Percentiles rank a stretch among this genome's conserved stretches.
Conservation (phyloP, 2,888 invertebrate genomes). For the Drosophila neonasuta region DNA sequence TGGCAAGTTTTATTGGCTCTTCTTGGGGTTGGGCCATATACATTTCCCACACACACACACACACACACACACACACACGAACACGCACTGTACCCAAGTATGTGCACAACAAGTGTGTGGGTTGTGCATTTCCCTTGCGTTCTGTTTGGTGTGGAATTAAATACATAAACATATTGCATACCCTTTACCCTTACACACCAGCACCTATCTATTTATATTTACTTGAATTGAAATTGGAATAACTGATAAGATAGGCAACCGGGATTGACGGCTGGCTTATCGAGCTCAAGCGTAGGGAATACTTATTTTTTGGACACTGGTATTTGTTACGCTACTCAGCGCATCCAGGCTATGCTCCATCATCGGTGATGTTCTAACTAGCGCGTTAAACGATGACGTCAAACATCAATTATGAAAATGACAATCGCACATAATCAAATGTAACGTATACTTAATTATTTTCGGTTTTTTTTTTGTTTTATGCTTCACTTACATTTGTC, state of each 20-base stretch:
- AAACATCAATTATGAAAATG: slow-evolving; percentile 18
- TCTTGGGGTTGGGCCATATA: slow-evolving; percentile 2
- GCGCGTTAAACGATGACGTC: slow-evolving; percentile 56
- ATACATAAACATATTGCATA: slow-evolving; percentile 19
- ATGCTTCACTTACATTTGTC: not conserved
- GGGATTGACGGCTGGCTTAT: slow-evolving; percentile 38
- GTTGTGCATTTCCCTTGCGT: slow-evolving; percentile 18
- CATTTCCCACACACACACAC: slow-evolving; percentile 5
- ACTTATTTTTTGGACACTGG: slow-evolving; percentile 31
- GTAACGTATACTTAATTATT: slow-evolving; percentile 8
- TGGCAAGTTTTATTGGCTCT: slow-evolving; percentile 31
- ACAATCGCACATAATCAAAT: not conserved
- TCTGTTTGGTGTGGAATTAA: slow-evolving; percentile 11
- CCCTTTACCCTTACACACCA: not conserved
- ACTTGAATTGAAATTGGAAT: slow-evolving; percentile 18
- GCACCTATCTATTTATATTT: slow-evolving; percentile 16
- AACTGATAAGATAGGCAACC: slow-evolving; percentile 58
- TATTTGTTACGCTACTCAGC: slow-evolving; percentile 34
- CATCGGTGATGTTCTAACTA: slow-evolving; percentile 5
- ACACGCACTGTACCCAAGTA: not conserved
- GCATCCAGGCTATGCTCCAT: slow-evolving; percentile 8
- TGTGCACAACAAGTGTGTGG: slow-evolving; percentile 19
- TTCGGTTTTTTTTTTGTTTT: slow-evolving; percentile 2
- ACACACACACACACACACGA: not conserved
- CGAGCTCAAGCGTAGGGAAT: slow-evolving; percentile 26